Evolutionary conservation across 1,140 invertebrate genomes (phyloP), one percentile per base, ranked within the genome.

Genomic region (Arctopsyche grandis): DNA sequence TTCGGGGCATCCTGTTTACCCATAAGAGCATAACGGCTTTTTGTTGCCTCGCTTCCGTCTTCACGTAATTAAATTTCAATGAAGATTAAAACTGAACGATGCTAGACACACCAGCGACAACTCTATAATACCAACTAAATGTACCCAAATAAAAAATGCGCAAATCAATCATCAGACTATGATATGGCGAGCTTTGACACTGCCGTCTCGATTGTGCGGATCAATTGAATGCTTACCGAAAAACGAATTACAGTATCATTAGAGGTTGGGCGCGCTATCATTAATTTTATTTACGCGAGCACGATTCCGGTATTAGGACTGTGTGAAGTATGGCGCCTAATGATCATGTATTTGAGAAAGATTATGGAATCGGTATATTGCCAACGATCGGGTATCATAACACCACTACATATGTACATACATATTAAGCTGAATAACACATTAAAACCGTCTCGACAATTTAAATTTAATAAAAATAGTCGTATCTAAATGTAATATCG

Each of bases 1-100:
- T 81, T 81, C 78, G 48, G 43, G 77, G 73, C 80, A 81, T 79
- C 80, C 77, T 81, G 80, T 81, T 75, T 69, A 73, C 10, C 80
- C 80, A 63, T 77, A 74, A 76, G 43, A 81, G 44, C 43, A 22
- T 79, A 78, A 76, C 77, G 77, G 80, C 73, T 81, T 79, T 79
- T 56, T 81, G 12, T 78, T 26, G 29, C 44, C 52, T 38, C 19
- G 71, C 78, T 79, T 75, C 78, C 70, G 78, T 46, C 46, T 75
- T 52, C 63, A 46, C 29, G 75, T 79, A 69, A 79, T 75, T 75
- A 75, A 75, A 75, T 75, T 56, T 69, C 75, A 52, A 75, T 79
- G 48, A 66, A 76, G 48, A 52, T 52, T 10, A 52, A 52, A 52
- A 58, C 10, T 58, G 21, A 58, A 10, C n/a, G n/a, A n/a, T 58